phyloP scores from a whole-genome alignment of 2,888 invertebrate species.

The Volucella bombylans region DNA sequence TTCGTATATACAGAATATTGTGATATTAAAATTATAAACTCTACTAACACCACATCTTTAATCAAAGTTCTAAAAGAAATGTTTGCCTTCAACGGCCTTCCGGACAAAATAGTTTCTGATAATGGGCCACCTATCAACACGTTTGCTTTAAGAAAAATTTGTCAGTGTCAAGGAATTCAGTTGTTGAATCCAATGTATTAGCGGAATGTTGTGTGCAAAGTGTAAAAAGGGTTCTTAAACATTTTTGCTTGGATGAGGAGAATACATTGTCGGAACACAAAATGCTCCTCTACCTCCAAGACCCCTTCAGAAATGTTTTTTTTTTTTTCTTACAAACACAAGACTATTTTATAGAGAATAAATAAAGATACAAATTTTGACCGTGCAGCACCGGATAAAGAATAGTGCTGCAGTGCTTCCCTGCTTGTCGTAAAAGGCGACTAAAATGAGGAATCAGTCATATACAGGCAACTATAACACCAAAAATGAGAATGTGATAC shows the following conservation, averaged over 20 bases:
- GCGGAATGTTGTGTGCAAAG: slow-evolving; percentile 51
- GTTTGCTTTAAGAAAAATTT: slow-evolving; percentile 32
- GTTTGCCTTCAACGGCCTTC: slow-evolving; percentile 74
- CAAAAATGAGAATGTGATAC: no score
- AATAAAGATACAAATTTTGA: neutral
- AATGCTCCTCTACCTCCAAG: neutral
- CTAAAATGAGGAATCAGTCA: no score
- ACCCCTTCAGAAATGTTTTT: slow-evolving; percentile 29
- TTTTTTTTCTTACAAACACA: no score
- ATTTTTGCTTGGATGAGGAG: no score
- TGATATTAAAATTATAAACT: neutral
- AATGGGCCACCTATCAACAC: slow-evolving; percentile 74
- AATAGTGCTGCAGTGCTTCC: no score
- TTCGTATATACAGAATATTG: no score
- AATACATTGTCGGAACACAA: slow-evolving; percentile 15
- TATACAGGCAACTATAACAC: no score
- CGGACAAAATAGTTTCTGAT: slow-evolving; percentile 71
- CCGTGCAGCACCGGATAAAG: no score
- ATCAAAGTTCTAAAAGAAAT: slow-evolving; percentile 61
- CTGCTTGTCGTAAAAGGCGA: no score
- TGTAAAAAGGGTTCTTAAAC: no score
- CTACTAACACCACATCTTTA: no score
- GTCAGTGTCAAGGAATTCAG: slow-evolving; percentile 64
- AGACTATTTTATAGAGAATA: slow-evolving; percentile 24
- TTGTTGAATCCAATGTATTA: neutral